Percentiles rank a stretch among this genome's conserved stretches.
phyloP scores from a whole-genome alignment of 1,140 invertebrate genomes.

The Drosophila malerkotliana region DNA sequence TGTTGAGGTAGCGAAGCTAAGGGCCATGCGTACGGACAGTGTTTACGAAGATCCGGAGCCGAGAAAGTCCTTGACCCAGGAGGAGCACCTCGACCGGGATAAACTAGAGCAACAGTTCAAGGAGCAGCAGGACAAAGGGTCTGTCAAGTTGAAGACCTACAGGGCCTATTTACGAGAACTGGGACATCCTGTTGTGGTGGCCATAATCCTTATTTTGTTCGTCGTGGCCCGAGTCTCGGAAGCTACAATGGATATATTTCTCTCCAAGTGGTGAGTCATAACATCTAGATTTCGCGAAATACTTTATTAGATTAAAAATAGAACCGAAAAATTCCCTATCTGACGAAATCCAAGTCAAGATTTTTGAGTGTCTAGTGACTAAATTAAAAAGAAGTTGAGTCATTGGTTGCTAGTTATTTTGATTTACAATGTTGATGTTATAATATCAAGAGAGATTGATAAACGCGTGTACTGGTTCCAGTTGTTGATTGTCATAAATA shows the following conservation, averaged over 20 bases:
- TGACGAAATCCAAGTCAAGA: neutral
- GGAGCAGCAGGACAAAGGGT: constrained; percentile 83
- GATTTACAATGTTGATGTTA: constrained; percentile 11
- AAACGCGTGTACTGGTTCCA: constrained; percentile 34
- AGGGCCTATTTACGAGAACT: constrained; percentile 88
- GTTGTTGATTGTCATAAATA: constrained; percentile 42
- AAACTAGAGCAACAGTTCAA: constrained; percentile 67
- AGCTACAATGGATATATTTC: constrained; percentile 90
- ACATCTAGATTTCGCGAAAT: neutral
- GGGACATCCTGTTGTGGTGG: constrained; percentile 86
- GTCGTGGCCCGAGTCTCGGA: constrained; percentile 88
- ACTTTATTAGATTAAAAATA: neutral
- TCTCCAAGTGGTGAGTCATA: constrained; percentile 87
- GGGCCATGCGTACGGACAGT: constrained; percentile 50
- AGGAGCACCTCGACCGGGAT: constrained; percentile 56
- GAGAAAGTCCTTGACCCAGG: constrained; percentile 35
- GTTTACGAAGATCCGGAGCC: constrained; percentile 58
- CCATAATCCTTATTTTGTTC: constrained; percentile 86
- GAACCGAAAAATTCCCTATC: neutral
- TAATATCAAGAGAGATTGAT: constrained; percentile 18
- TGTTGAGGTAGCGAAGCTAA: constrained; percentile 49
- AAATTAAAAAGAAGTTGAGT: constrained; percentile 3
- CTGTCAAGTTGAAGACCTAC: constrained; percentile 86
- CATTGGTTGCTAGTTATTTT: constrained; percentile 1
- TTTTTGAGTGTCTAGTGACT: neutral